These are phyloP conservation scores for Malurus splendens DNA, from an alignment of 2,797 vertebrate genomes.

Conservation along the genomic window DNA sequence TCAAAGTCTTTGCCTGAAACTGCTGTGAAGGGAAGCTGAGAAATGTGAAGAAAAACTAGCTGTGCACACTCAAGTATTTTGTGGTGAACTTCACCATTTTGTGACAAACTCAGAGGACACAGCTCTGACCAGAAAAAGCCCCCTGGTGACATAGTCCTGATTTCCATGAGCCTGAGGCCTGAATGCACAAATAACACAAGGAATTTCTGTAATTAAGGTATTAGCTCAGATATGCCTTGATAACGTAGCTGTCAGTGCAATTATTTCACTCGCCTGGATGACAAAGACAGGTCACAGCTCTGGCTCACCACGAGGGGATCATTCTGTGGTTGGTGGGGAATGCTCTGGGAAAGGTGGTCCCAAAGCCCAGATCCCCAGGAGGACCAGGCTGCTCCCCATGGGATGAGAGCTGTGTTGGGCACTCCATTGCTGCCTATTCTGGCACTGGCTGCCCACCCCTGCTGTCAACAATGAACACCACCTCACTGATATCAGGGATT, in stretches of 20 bases:
- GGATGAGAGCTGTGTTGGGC: rapidly evolving
- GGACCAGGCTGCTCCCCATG: rapidly evolving
- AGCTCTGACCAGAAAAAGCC: not conserved
- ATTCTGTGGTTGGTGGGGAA: rapidly evolving
- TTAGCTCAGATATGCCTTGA: not conserved
- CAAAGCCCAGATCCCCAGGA: not conserved
- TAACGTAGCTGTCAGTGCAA: not conserved
- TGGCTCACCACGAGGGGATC: not conserved
- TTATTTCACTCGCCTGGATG: not conserved
- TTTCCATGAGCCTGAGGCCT: not conserved
- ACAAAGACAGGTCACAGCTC: not conserved
- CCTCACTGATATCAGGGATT: not conserved
- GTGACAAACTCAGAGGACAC: not conserved
- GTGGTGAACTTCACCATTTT: not conserved
- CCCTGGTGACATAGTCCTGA: not conserved
- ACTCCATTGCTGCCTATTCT: not conserved
- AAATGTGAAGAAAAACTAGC: not conserved
- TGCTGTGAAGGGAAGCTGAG: not conserved
- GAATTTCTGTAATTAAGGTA: not conserved
- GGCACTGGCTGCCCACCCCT: not conserved
- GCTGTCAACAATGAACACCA: not conserved
- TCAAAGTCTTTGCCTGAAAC: not conserved
- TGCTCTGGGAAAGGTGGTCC: not conserved
- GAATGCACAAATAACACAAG: not conserved
- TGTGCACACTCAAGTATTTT: not conserved